Evolutionary conservation across 2,113 vertebrate species (phyloP), one percentile per base, ranked within the genome.

Genomic region (Dicerorhinus sumatrensis): DNA sequence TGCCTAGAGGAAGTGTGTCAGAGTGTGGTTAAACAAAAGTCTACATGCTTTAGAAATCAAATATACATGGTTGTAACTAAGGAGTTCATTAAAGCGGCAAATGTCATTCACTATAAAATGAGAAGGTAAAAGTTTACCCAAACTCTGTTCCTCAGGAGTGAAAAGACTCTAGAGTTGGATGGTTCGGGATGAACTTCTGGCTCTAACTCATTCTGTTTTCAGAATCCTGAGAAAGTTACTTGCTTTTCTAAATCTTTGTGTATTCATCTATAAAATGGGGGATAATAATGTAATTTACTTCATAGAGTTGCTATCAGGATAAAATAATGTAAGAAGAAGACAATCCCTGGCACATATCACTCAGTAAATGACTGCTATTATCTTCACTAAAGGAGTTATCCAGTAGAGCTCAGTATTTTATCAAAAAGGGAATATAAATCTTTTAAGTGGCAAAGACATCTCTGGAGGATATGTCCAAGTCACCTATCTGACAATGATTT

Each of bases 181-280:
- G 86, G 63, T 36, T 86, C 33, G 54, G 75, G 82, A 87, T 77
- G 79, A 89, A 92, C 93, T 94, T 92, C 46, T 90, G n/a, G 54
- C 36, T 94, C 42, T 65, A 58, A 89, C 36, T 76, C 60, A 86
- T 82, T 86, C 27, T 85, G 48, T 27, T 84, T 97, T 58, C 63
- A 20, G 65, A 76, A 72, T 72, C 21, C 69, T 39, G 25, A 36
- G 58, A n/a, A 93, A 90, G 25, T 72, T 73, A 89, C 16, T 62
- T 87, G 76, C 33, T 83, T 80, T 29, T 89, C 46, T 94, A 93
- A 95, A 72, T 93, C 54, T 72, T 77, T 31, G 8, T 80, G 7
- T 82, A 58, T 85, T 89, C 14, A 87, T 60, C 90, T 83, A 36
- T 54, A 93, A 90, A 77, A 67, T 63, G 8, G 36, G 27, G 56